A percentile compares a stretch with the other conserved stretches of the same genome.
These are phyloP conservation scores for Zaprionus ornatus DNA, from an alignment of 1,140 invertebrate genomes.

Conservation along the genomic window DNA sequence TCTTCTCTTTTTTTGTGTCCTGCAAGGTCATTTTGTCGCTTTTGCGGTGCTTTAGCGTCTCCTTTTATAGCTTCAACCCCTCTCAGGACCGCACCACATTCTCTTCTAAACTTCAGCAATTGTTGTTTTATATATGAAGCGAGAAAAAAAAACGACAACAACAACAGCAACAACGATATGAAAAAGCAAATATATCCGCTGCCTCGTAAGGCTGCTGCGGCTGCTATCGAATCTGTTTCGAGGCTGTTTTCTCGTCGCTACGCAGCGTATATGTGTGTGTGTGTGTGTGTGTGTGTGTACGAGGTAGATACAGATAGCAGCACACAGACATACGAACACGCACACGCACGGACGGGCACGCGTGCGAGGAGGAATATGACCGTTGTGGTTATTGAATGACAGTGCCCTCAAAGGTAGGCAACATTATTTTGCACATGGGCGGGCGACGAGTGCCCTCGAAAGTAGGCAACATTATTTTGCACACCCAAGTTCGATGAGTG, in stretches of 20 bases:
- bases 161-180: neutral
- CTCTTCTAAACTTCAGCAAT: conserved; percentile 43
- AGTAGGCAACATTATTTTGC: conserved; percentile 44
- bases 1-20: conserved; percentile 5
- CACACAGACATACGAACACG: conserved; percentile 13
- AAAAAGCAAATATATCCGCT: conserved; percentile 22
- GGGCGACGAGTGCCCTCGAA: conserved; percentile 22
- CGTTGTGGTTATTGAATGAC: conserved; percentile 57
- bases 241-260: conserved; percentile 32
- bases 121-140: conserved; percentile 28
- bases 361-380: conserved; percentile 23
- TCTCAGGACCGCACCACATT: conserved; percentile 1
- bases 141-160: conserved; percentile 26
- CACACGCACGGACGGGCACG: conserved; percentile 16
- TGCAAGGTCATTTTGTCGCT: conserved; percentile 42
- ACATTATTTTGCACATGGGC: conserved; percentile 17
- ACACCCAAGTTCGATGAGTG: conserved; percentile 7
- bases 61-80: conserved; percentile 43
- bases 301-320: conserved; percentile 44
- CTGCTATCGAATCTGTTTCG: conserved; percentile 45
- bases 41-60: conserved; percentile 29
- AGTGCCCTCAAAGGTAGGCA: conserved; percentile 37
- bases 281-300: conserved; percentile 31
- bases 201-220: conserved; percentile 25
- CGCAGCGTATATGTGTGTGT: conserved; percentile 23